Percentiles rank a stretch among this genome's conserved stretches.
phyloP scores from a whole-genome alignment of 2,797 vertebrate species.

The Anisognathus igniventris region DNA sequence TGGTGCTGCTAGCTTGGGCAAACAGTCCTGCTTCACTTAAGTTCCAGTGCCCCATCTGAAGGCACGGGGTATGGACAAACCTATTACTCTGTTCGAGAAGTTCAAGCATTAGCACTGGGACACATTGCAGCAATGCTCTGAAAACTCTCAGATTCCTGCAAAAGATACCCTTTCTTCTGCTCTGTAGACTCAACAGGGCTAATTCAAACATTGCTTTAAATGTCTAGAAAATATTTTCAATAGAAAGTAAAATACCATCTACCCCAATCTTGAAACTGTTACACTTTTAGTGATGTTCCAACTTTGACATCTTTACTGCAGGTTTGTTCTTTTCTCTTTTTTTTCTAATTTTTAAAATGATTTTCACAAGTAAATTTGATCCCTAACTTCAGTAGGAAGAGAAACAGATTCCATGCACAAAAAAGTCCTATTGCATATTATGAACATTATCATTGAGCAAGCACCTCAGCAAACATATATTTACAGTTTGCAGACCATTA shows the following conservation, averaged over 20 bases:
- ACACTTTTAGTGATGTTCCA: not conserved
- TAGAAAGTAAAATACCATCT: not conserved
- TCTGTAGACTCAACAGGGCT: not conserved
- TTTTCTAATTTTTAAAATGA: not conserved
- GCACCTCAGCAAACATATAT: not conserved
- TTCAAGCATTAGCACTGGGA: not conserved
- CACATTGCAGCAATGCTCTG: not conserved
- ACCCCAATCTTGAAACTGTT: not conserved
- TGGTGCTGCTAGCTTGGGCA: not conserved
- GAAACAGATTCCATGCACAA: not conserved
- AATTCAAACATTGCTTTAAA: not conserved
- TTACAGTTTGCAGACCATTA: not conserved
- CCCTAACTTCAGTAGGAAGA: not conserved
- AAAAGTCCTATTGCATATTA: not conserved
- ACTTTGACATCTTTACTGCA: not conserved
- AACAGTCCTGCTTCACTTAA: not conserved
- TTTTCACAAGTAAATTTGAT: not conserved
- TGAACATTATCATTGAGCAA: not conserved
- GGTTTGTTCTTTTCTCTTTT: not conserved
- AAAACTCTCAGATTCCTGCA: not conserved
- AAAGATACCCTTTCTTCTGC: not conserved
- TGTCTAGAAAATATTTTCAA: not conserved
- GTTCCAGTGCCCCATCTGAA: not conserved
- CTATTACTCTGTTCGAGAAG: not conserved
- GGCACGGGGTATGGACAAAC: rapidly evolving